Evolutionary conservation across 1,140 invertebrate species (phyloP), one percentile per base, ranked within the genome.

Genomic region (Mizuhopecten yessoensis): DNA sequence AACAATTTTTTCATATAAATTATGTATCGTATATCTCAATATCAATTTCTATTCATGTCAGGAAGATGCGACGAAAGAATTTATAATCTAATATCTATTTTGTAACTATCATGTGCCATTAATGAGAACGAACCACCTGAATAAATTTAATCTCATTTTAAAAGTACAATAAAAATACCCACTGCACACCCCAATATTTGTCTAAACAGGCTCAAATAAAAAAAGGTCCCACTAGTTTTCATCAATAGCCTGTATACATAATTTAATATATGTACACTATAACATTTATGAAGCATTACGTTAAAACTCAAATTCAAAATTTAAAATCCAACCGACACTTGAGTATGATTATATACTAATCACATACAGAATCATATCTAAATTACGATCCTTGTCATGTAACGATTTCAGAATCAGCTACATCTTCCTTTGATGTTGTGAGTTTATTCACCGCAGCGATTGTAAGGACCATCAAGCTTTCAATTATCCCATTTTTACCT

Each of bases 271-370:
- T 57, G 15, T 9, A 29, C 23, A 75, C 57, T 75, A n/a, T 29
- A 75, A 75, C n/a, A 17, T 75, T 29, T 29, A 75, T 1, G 7
- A 29, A 75, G 9, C 57, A 75, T 75, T 75, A 17, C 11, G 45
- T 17, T 49, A 49, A 49, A 20, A 49, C 20, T 49, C 29, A 29
- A 75, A 75, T 75, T 75, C 57, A 75, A 75, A 75, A 17, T 75
- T 75, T 75, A n/a, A 75, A 75, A 75, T 75, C 57, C n/a, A 75
- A 75, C 57, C n/a, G 57, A 75, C 57, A n/a, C 11, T 29, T 75
- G 23, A 29, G 29, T 29, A 75, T 75, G 57, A 75, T 75, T 75
- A 75, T 75, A 29, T 29, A 29, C 2, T 75, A 29, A 29, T 75
- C 11, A 75, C 29, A 29, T 29, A 29, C 23, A n/a, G n/a, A 57